Evolutionary conservation across 2,888 invertebrate species (phyloP).

Genomic region (Ethmia dodecea): DNA sequence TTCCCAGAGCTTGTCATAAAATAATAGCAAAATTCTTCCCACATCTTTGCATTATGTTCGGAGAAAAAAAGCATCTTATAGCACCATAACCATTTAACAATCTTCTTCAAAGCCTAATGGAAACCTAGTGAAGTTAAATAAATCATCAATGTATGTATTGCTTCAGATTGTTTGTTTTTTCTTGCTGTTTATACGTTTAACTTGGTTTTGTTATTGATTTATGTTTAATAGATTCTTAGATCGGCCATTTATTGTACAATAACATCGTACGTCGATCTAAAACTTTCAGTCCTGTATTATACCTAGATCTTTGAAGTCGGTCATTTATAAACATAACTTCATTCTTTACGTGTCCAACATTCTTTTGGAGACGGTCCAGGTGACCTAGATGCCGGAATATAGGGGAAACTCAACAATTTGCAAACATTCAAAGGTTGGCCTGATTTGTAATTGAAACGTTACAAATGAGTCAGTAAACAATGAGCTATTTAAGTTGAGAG

Average conservation of each 20-base stretch:
- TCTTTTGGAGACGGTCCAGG: slow-evolving; percentile 65
- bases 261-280: too few relatives aligned
- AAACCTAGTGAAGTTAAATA: too few relatives aligned
- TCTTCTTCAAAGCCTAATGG: too few relatives aligned
- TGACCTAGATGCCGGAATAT: slow-evolving; percentile 59
- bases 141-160: too few relatives aligned
- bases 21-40: slow-evolving; percentile 38
- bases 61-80: too few relatives aligned
- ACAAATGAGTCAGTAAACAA: slow-evolving; percentile 16
- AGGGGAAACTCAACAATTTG: slow-evolving; percentile 39
- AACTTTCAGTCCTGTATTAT: too few relatives aligned
- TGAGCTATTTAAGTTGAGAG: too few relatives aligned
- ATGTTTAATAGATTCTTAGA: not conserved
- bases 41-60: slow-evolving; percentile 41
- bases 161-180: too few relatives aligned
- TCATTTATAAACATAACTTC: slow-evolving; percentile 27
- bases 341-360: slow-evolving; percentile 37
- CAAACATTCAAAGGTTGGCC: slow-evolving; percentile 31
- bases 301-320: not conserved
- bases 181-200: too few relatives aligned
- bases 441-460: slow-evolving; percentile 15
- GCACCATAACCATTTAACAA: too few relatives aligned
- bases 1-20: slow-evolving; percentile 24
- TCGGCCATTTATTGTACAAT: too few relatives aligned
- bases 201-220: too few relatives aligned